Percentiles rank a stretch among this genome's conserved stretches.
These are phyloP conservation scores for Nymphalis polychloros DNA, from an alignment of 2,888 invertebrate genomes.

Conservation along the genomic window DNA sequence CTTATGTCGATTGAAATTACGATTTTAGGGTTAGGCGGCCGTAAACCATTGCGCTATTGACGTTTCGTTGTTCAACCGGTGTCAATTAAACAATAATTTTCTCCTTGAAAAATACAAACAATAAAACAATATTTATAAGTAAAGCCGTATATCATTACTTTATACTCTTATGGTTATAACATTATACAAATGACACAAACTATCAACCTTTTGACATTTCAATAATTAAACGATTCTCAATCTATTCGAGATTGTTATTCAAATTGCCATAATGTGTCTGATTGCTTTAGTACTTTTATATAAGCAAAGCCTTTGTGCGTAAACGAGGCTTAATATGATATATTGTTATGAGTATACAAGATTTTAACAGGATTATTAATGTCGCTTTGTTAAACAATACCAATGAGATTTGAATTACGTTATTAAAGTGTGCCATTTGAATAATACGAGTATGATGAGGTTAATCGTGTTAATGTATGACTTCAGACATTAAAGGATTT, in stretches of 20 bases:
- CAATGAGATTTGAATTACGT: background rate
- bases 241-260: constrained; percentile 1
- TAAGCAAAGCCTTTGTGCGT: constrained; percentile 19
- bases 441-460: background rate
- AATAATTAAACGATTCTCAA: background rate
- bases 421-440: background rate
- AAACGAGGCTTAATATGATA: constrained; percentile 21
- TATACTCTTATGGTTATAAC: too few species aligned
- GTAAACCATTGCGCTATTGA: too few species aligned
- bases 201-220: background rate
- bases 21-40: too few species aligned
- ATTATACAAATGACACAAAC: background rate
- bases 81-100: too few species aligned
- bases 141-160: too few species aligned
- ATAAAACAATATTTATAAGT: too few species aligned
- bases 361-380: constrained; percentile 19
- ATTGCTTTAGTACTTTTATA: constrained; percentile 29
- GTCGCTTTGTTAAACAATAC: background rate
- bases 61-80: too few species aligned
- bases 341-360: constrained; percentile 15
- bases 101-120: too few species aligned
- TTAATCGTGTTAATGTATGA: too few species aligned
- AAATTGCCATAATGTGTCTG: constrained; percentile 12
- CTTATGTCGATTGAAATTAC: too few species aligned
- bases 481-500: too few species aligned